These are phyloP conservation scores for Cichlasoma orientale DNA, from an alignment of 2,797 vertebrate species.

Conservation along the genomic window DNA sequence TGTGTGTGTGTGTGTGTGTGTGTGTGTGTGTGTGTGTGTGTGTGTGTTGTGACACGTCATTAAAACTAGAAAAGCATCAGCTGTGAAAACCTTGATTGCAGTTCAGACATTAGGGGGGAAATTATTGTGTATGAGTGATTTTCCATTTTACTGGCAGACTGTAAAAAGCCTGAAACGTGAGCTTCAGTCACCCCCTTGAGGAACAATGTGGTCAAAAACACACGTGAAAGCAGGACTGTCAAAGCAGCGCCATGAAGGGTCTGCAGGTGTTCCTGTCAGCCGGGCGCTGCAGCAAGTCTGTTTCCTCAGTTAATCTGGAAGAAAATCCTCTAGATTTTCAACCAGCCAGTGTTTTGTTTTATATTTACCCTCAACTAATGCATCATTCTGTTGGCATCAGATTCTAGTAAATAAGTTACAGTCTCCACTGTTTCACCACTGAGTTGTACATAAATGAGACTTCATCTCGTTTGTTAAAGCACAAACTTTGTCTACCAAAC, in stretches of 20 bases:
- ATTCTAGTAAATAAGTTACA: background rate
- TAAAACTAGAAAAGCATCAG: too few relatives aligned
- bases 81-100: background rate
- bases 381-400: background rate
- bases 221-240: background rate
- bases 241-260: background rate
- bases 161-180: too few relatives aligned
- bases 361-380: too few relatives aligned
- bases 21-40: too few relatives aligned
- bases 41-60: too few relatives aligned
- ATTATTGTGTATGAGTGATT: too few relatives aligned
- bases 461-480: background rate
- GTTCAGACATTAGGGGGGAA: too few relatives aligned
- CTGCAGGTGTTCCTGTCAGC: background rate
- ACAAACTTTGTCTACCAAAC: background rate
- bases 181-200: constrained; percentile 2
- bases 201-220: background rate
- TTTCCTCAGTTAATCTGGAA: background rate
- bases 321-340: background rate
- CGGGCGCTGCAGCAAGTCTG: background rate
- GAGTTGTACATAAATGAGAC: background rate
- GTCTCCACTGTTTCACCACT: background rate
- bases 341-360: too few relatives aligned
- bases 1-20: too few relatives aligned
- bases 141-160: too few relatives aligned